Evolutionary conservation across 2,888 invertebrate species (phyloP), one percentile per base, ranked within the genome.

Genomic region (Drosophila formosana): DNA sequence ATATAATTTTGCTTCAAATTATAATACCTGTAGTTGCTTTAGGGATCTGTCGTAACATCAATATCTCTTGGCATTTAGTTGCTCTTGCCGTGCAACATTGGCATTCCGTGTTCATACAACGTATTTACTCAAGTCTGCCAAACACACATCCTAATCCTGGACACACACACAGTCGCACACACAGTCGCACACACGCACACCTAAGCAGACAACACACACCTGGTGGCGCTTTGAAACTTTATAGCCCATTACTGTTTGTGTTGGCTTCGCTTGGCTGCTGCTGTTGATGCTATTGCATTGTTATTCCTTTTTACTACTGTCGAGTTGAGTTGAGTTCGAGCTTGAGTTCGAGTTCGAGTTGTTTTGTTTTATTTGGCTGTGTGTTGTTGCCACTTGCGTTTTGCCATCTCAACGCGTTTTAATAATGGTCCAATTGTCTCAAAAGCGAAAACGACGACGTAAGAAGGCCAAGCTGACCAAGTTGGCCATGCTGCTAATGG

Each of bases 341-440:
- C n/a, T 60, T 32, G 39, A 62, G 66, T 53, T 46, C 18, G 45
- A 72, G 77, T 65, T 25, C 25, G 23, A 49, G 32, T 64, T 64
- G 13, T 52, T 49, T 63, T 47, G 34, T 61, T 45, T 55, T 47
- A n/a, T 41, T 49, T 53, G 51, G 74, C 52, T 71, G 57, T 37
- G 37, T 37, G 11, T 4, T 70, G 69, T 72, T 75, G 79, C 64
- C 78, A 86, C 84, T 88, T 78, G 77, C 72, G 63, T 75, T 87
- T 87, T 87, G 88, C 86, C 82, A 73, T 88, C 82, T 86, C 82
- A 85, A 89, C 85, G 89, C 89, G 85, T 82, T 89, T 80, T 88
- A 89, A 86, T 86, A 86, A 89, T 89, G 82, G 82, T 84, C 76
- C 85, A 82, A 89, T 86, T 86, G 85, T 86, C 85, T 89, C 82